Conservation (phyloP, 2,113 vertebrate genomes). For the Stigmatopora argus region DNA sequence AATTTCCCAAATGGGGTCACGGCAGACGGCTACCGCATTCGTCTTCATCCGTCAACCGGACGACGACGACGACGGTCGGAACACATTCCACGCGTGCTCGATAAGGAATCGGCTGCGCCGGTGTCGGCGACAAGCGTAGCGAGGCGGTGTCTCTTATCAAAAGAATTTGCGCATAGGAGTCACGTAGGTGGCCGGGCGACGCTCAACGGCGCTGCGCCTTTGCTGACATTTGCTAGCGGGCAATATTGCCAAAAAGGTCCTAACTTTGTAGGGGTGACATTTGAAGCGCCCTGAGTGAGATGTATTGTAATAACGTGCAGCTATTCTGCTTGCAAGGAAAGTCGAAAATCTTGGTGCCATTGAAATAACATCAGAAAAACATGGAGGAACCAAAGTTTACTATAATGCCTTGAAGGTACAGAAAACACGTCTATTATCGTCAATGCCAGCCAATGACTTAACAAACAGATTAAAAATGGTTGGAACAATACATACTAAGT, state of each 20-base stretch:
- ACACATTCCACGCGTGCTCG: not conserved
- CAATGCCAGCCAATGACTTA: no score
- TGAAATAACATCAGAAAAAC: not conserved
- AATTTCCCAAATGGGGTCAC: constrained; percentile 6
- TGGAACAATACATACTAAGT: not conserved
- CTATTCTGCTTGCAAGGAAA: not conserved
- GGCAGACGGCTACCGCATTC: not conserved
- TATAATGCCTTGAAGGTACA: not conserved
- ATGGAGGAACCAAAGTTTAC: not conserved
- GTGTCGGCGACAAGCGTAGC: not conserved
- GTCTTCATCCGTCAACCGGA: constrained; percentile 1
- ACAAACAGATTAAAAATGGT: not conserved
- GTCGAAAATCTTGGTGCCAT: not conserved
- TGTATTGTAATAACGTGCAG: not conserved
- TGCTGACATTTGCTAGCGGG: constrained; percentile 2
- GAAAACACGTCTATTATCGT: no score
- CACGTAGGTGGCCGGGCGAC: not conserved
- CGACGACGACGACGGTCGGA: not conserved
- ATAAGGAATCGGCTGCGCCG: not conserved
- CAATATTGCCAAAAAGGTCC: not conserved
- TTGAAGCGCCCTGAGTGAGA: not conserved
- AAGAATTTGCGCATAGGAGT: not conserved
- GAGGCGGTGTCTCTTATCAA: not conserved
- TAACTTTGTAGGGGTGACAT: constrained; percentile 4
- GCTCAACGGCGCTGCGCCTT: not conserved